Evolutionary conservation across 2,113 vertebrate genomes (phyloP).

Genomic region (Ia io): DNA sequence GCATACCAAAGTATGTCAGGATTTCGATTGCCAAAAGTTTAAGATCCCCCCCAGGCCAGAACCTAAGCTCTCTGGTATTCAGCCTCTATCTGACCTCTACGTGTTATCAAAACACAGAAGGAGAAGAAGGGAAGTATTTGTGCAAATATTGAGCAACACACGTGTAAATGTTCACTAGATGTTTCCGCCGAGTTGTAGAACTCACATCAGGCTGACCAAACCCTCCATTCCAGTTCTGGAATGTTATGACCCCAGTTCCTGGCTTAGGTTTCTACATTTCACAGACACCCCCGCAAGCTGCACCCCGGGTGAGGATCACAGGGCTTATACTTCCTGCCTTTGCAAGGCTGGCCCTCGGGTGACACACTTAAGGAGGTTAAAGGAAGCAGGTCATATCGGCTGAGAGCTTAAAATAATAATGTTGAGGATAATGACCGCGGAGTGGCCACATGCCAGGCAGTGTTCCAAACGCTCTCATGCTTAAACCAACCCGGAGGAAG

Average conservation of each 20-base stretch:
- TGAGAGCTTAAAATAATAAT: not conserved
- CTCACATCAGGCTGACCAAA: not conserved
- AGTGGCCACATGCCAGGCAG: not conserved
- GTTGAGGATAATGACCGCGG: not conserved
- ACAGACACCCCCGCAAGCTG: not conserved
- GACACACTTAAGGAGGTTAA: not conserved
- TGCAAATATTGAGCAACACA: not conserved
- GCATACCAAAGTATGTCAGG: not conserved
- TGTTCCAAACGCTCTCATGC: not conserved
- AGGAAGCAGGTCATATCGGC: not conserved
- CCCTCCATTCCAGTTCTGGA: not conserved
- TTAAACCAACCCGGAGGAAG: not conserved
- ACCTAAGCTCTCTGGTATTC: not conserved
- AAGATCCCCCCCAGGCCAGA: not conserved
- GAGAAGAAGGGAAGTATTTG: not conserved
- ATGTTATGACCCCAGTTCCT: not conserved
- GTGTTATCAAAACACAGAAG: not conserved
- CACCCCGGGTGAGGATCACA: not conserved
- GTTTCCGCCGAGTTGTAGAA: not conserved
- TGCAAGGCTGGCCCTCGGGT: not conserved
- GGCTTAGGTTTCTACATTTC: not conserved
- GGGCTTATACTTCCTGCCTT: constrained; percentile 19
- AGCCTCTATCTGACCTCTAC: not conserved
- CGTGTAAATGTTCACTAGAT: not conserved
- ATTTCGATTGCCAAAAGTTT: not conserved